phyloP scores from a whole-genome alignment of 1,140 invertebrate species.

The Holotrichia oblita region DNA sequence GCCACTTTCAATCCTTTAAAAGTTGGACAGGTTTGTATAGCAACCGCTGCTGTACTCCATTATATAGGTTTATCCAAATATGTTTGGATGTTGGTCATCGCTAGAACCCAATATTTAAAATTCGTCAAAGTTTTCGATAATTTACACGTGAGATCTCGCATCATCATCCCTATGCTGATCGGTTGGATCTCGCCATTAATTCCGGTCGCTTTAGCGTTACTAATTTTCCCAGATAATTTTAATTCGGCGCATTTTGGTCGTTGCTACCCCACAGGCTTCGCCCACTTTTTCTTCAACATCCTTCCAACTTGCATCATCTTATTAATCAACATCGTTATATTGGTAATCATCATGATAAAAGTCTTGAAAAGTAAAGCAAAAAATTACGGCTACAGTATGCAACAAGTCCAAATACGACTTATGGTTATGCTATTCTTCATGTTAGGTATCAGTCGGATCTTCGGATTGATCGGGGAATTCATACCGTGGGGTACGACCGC shows the following conservation, averaged over 20 bases:
- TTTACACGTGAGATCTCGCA: slow-evolving; percentile 61
- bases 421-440: slow-evolving; percentile 70
- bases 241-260: slow-evolving; percentile 52
- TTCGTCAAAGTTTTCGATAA: slow-evolving; percentile 67
- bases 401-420: slow-evolving; percentile 65
- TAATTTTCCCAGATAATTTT: slow-evolving; percentile 63
- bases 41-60: slow-evolving; percentile 66
- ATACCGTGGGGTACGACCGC: slow-evolving; percentile 28
- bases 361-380: slow-evolving; percentile 62
- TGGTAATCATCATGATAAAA: slow-evolving; percentile 62
- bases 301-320: slow-evolving; percentile 63
- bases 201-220: slow-evolving; percentile 50
- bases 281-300: slow-evolving; percentile 65
- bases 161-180: slow-evolving; percentile 62
- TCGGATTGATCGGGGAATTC: slow-evolving; percentile 67
- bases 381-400: slow-evolving; percentile 58
- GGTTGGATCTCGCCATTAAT: slow-evolving; percentile 56
- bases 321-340: too few species aligned
- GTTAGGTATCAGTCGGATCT: slow-evolving; percentile 70
- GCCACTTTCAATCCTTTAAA: slow-evolving; percentile 60
- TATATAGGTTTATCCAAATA: slow-evolving; percentile 70
- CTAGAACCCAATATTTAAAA: slow-evolving; percentile 68
- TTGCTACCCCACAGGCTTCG: slow-evolving; percentile 67
- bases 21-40: slow-evolving; percentile 59
- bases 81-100: slow-evolving; percentile 73